Conservation (phyloP, 2,888 invertebrate genomes). For the Coelopa pilipes region DNA sequence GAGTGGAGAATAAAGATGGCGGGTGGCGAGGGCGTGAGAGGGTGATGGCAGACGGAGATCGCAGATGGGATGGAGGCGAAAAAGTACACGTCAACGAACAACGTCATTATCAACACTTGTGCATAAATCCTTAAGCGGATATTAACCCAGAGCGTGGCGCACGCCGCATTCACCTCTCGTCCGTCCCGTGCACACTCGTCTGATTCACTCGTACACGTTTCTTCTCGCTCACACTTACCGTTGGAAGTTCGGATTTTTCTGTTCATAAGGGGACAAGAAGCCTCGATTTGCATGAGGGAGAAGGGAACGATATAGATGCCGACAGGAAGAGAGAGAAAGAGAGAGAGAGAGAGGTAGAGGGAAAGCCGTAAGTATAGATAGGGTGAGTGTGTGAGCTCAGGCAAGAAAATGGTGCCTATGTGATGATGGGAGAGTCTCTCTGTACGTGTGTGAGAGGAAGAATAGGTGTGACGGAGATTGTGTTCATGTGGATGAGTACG, state of each 20-base stretch:
- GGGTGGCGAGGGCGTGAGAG: no score
- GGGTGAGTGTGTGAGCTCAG: slow-evolving; percentile 7
- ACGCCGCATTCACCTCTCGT: neutral
- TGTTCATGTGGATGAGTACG: neutral
- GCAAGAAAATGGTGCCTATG: neutral
- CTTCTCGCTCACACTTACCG: slow-evolving; percentile 1
- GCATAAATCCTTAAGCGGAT: slow-evolving; percentile 37
- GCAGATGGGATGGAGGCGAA: neutral
- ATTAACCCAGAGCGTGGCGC: slow-evolving; percentile 30
- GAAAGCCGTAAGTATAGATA: slow-evolving; percentile 17
- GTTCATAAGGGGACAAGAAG: no score
- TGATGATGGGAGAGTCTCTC: neutral
- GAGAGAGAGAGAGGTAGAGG: no score
- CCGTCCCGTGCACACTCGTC: neutral
- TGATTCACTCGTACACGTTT: neutral
- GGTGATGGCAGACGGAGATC: no score
- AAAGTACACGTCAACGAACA: slow-evolving; percentile 6
- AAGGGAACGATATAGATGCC: no score
- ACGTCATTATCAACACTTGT: slow-evolving; percentile 33
- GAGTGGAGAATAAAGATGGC: no score
- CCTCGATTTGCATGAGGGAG: no score
- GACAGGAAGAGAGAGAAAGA: no score
- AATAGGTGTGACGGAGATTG: no score
- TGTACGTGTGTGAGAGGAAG: neutral
- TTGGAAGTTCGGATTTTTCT: neutral